Percentiles rank a stretch among this genome's conserved stretches.
Conservation (phyloP, 2,797 vertebrate genomes). For the Enteromius anoplus region DNA sequence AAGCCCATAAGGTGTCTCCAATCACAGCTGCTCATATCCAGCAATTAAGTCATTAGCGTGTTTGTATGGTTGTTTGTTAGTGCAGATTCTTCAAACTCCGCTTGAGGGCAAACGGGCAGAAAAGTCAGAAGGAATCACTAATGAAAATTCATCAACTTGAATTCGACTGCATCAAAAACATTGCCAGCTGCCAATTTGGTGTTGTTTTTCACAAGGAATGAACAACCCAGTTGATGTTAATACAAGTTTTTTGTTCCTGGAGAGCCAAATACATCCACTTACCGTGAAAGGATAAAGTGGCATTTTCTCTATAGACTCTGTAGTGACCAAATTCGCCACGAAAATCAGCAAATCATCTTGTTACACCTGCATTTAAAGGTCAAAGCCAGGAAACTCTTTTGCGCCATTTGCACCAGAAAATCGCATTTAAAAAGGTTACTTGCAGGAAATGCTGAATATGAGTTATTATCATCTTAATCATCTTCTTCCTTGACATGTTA, state of each 20-base stretch:
- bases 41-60: slow-evolving; percentile 43
- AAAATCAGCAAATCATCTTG: slow-evolving; percentile 3
- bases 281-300: neutral
- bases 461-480: neutral
- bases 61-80: slow-evolving; percentile 26
- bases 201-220: neutral
- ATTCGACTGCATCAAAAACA: neutral
- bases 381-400: neutral
- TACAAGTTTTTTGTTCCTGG: neutral
- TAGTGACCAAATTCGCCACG: neutral
- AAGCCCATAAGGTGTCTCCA: slow-evolving; percentile 45
- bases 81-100: neutral
- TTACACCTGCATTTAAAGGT: neutral
- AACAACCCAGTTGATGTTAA: neutral
- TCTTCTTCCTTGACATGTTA: neutral
- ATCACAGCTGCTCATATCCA: slow-evolving; percentile 50
- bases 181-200: neutral
- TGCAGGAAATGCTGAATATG: neutral
- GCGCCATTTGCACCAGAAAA: neutral
- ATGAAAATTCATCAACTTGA: slow-evolving; percentile 1
- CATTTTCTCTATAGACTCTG: too few relatives aligned
- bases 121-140: slow-evolving; percentile 24
- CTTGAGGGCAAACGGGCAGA: neutral
- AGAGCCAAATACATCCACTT: neutral
- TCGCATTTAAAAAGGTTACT: neutral